Conservation (phyloP, 2,888 invertebrate species). For the Mimumesa dahlbomi region DNA sequence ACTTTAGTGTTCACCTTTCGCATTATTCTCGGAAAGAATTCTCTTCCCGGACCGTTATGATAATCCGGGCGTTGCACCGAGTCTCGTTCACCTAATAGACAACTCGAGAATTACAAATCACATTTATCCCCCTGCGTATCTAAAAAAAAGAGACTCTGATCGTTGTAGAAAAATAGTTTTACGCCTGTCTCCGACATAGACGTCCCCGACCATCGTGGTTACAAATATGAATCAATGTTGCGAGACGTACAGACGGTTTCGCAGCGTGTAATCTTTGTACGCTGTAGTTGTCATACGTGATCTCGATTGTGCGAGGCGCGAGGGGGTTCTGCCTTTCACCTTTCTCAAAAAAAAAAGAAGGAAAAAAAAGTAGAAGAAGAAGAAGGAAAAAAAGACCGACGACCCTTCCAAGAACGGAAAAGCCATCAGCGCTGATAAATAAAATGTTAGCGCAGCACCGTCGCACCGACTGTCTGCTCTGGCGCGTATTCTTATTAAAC, state of each 20-base stretch:
- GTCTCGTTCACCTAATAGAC: too few species aligned
- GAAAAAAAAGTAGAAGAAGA: conserved; percentile 21
- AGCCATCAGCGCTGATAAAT: conserved; percentile 77
- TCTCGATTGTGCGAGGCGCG: conserved; percentile 46
- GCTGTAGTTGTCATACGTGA: conserved; percentile 27
- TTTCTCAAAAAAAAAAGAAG: conserved; percentile 37
- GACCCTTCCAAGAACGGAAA: conserved; percentile 66
- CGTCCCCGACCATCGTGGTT: conserved; percentile 1
- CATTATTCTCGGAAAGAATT: conserved; percentile 13
- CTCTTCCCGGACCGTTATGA: conserved; percentile 22
- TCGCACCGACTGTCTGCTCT: conserved; percentile 65
- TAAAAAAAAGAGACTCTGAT: too few species aligned
- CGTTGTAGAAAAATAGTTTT: too few species aligned
- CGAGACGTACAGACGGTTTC: background rate
- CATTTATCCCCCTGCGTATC: too few species aligned
- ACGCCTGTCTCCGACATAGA: too few species aligned
- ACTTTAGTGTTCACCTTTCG: conserved; percentile 27
- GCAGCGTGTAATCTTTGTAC: background rate
- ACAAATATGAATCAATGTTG: conserved; percentile 3
- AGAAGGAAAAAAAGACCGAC: conserved; percentile 36
- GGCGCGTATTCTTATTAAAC: conserved; percentile 68
- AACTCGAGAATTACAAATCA: too few species aligned
- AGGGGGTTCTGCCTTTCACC: conserved; percentile 51
- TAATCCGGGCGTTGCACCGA: background rate
- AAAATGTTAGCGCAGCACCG: conserved; percentile 73